phyloP scores from a whole-genome alignment of 2,888 invertebrate genomes.

The Tortrix viridana region DNA sequence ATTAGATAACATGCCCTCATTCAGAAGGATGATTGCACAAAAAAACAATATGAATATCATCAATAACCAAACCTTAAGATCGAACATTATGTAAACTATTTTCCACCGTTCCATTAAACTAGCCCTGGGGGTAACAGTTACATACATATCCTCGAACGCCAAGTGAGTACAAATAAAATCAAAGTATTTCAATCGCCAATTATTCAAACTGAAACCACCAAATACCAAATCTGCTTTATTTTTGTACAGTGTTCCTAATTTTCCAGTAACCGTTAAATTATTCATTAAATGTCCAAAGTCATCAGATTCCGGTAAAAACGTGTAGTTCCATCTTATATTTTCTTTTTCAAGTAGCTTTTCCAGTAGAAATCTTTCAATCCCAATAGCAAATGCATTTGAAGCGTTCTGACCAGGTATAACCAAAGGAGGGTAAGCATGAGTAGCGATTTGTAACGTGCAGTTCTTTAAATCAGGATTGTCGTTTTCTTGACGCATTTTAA shows the following conservation, averaged over 20 bases:
- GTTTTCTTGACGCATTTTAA: slow-evolving; percentile 13
- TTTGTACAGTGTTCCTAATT: slow-evolving; percentile 21
- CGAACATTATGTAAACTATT: slow-evolving; percentile 32
- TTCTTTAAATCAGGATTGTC: slow-evolving; percentile 26
- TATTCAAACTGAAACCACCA: slow-evolving; percentile 33
- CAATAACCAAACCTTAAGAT: slow-evolving; percentile 28
- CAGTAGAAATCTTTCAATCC: slow-evolving; percentile 31
- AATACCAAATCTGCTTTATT: slow-evolving; percentile 34
- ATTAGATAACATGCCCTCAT: background rate
- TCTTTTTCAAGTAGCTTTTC: slow-evolving; percentile 17
- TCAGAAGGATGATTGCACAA: slow-evolving; percentile 17
- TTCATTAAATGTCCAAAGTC: slow-evolving; percentile 27
- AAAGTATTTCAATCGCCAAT: slow-evolving; percentile 16
- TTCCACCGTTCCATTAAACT: slow-evolving; percentile 30
- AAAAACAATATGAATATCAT: slow-evolving; percentile 19
- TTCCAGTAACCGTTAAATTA: slow-evolving; percentile 30
- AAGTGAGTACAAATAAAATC: slow-evolving; percentile 35
- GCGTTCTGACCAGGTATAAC: slow-evolving; percentile 14
- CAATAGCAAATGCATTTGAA: slow-evolving; percentile 6
- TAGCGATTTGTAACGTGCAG: slow-evolving; percentile 29
- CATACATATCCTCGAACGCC: slow-evolving; percentile 25
- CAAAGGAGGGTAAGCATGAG: slow-evolving; percentile 34
- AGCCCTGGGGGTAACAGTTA: slow-evolving; percentile 16
- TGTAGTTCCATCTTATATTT: slow-evolving; percentile 32
- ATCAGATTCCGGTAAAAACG: slow-evolving; percentile 4